Conservation (phyloP, 2,797 vertebrate genomes). For the Bufotes viridis region DNA sequence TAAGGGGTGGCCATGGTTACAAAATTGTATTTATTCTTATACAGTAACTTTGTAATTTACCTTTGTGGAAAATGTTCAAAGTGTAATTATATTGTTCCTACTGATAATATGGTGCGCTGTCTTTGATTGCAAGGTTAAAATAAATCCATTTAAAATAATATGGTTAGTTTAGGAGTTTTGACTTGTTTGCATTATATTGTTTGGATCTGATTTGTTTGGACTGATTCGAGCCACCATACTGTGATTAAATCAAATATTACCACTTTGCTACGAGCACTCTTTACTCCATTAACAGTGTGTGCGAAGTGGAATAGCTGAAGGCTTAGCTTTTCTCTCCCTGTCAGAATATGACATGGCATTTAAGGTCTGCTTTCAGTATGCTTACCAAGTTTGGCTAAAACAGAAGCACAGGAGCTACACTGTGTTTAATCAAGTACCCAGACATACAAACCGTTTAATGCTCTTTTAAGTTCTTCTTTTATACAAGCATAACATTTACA, state of each 20-base stretch:
- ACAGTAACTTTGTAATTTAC: slow-evolving; percentile 50
- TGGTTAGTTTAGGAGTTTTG: background rate
- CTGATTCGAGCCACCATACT: background rate
- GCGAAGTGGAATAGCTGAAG: background rate
- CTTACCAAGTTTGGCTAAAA: slow-evolving; percentile 62
- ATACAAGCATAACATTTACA: slow-evolving; percentile 58
- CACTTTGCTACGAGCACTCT: slow-evolving; percentile 19
- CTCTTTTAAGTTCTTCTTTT: slow-evolving; percentile 40
- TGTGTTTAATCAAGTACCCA: slow-evolving; percentile 52
- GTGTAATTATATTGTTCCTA: slow-evolving; percentile 50
- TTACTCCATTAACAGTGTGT: slow-evolving; percentile 6
- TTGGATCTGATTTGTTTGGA: slow-evolving; percentile 24
- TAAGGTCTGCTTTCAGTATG: slow-evolving; percentile 41
- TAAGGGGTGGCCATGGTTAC: slow-evolving; percentile 27
- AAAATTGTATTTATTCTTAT: slow-evolving; percentile 30
- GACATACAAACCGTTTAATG: slow-evolving; percentile 54
- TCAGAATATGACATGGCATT: slow-evolving; percentile 13
- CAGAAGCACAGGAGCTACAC: slow-evolving; percentile 21
- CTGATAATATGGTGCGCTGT: slow-evolving; percentile 46
- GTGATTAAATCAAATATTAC: slow-evolving; percentile 28
- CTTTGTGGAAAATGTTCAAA: slow-evolving; percentile 45
- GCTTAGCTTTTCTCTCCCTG: slow-evolving; percentile 25
- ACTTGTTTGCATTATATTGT: slow-evolving; percentile 17
- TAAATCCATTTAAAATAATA: slow-evolving; percentile 31
- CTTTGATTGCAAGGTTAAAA: slow-evolving; percentile 42